These are phyloP conservation scores for Leptinotarsa undecemlineata DNA, from an alignment of 1,140 invertebrate genomes.

Conservation along the genomic window DNA sequence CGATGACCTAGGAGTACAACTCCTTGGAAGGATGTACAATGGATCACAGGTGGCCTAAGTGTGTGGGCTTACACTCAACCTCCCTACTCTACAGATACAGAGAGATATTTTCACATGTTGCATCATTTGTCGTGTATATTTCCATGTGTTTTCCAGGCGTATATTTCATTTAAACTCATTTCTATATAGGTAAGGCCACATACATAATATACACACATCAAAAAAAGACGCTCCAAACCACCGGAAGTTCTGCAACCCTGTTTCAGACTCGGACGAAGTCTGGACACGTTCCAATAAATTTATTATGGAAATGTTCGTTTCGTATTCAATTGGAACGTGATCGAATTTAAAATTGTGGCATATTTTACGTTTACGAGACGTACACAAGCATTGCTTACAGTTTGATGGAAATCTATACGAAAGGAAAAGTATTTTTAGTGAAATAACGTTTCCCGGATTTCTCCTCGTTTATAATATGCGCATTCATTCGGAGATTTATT, in stretches of 20 bases:
- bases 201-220: not conserved
- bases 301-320: constrained; percentile 52
- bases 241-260: not conserved
- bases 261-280: constrained; percentile 33
- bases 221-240: not conserved
- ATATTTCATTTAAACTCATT: too few relatives aligned
- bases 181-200: too few relatives aligned
- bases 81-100: too few relatives aligned
- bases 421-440: constrained; percentile 14
- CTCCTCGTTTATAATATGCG: too few relatives aligned
- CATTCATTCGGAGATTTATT: too few relatives aligned
- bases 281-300: constrained; percentile 49
- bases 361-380: constrained; percentile 46
- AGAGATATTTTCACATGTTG: too few relatives aligned
- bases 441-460: not conserved
- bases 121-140: too few relatives aligned
- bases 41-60: too few relatives aligned
- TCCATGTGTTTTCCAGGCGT: too few relatives aligned
- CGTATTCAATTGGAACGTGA: constrained; percentile 53
- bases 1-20: too few relatives aligned
- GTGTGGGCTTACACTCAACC: too few relatives aligned
- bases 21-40: too few relatives aligned
- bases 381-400: constrained; percentile 33
- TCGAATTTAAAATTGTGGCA: constrained; percentile 52
- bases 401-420: constrained; percentile 22